phyloP scores from a whole-genome alignment of 2,888 invertebrate species.

The Caenorhabditis auriculariae region DNA sequence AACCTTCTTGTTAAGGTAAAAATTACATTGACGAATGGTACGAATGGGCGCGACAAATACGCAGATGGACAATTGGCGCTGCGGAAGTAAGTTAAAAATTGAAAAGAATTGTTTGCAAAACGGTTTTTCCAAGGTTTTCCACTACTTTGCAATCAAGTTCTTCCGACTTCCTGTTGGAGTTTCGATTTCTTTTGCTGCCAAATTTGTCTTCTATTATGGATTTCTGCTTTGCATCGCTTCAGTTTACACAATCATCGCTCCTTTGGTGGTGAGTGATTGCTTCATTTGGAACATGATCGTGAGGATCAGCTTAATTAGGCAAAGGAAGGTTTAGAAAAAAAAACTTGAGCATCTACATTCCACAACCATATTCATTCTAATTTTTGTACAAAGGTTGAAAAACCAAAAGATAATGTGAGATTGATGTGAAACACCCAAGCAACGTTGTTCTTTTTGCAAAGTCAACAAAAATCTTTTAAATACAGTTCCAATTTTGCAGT shows the following conservation, averaged over 20 bases:
- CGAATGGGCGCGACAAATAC: constrained; percentile 57
- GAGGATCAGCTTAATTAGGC: too few species aligned
- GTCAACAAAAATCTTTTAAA: too few species aligned
- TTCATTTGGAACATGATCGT: not conserved
- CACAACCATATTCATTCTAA: too few species aligned
- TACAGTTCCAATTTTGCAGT: too few species aligned
- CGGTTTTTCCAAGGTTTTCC: constrained; percentile 39
- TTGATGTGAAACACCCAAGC: too few species aligned
- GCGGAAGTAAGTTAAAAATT: constrained; percentile 48
- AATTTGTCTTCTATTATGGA: constrained; percentile 57
- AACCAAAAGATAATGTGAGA: too few species aligned
- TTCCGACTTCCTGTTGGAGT: constrained; percentile 43
- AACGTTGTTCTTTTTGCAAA: too few species aligned
- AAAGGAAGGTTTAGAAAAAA: too few species aligned
- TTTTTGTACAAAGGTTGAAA: too few species aligned
- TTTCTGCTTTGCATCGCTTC: constrained; percentile 54
- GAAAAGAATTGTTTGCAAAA: not conserved
- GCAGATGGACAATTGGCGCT: constrained; percentile 59
- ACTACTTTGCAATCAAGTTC: constrained; percentile 58
- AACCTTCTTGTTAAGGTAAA: constrained; percentile 22
- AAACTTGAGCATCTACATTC: too few species aligned
- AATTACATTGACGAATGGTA: constrained; percentile 52
- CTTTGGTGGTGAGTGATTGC: constrained; percentile 47
- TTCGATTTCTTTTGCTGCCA: constrained; percentile 48
- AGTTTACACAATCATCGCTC: constrained; percentile 52